Conservation (phyloP, 2,888 invertebrate genomes). For the Keiferia lycopersicella region DNA sequence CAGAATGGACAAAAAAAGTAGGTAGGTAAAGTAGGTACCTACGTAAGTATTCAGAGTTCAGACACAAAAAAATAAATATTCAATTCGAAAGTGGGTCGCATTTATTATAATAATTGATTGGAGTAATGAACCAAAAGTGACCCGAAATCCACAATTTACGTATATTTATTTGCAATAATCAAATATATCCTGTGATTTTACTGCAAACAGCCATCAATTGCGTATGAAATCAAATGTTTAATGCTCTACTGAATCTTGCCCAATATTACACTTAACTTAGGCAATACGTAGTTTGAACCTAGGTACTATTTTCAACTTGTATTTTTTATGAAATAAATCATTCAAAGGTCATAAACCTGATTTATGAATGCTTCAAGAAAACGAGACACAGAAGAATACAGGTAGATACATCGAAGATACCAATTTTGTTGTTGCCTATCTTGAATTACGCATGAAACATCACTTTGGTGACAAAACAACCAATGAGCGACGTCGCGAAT, state of each 20-base stretch:
- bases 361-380: neutral
- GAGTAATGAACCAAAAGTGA: neutral
- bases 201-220: conserved; percentile 23
- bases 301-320: conserved; percentile 5
- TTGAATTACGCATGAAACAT: neutral
- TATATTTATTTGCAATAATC: neutral
- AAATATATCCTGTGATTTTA: conserved; percentile 20
- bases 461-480: conserved; percentile 7
- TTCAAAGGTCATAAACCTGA: no score
- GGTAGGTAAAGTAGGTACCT: no score
- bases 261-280: conserved; percentile 19
- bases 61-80: neutral
- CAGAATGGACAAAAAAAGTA: no score
- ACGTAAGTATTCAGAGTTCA: no score
- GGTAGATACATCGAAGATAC: neutral
- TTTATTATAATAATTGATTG: neutral
- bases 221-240: conserved; percentile 27
- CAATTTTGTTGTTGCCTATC: neutral
- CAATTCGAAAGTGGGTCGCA: neutral
- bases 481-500: neutral
- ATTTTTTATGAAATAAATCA: no score
- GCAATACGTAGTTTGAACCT: neutral
- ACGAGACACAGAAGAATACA: neutral
- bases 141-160: neutral
- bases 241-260: conserved; percentile 28